phyloP scores from a whole-genome alignment of 2,888 invertebrate species.

The Pandemis cinnamomeana region DNA sequence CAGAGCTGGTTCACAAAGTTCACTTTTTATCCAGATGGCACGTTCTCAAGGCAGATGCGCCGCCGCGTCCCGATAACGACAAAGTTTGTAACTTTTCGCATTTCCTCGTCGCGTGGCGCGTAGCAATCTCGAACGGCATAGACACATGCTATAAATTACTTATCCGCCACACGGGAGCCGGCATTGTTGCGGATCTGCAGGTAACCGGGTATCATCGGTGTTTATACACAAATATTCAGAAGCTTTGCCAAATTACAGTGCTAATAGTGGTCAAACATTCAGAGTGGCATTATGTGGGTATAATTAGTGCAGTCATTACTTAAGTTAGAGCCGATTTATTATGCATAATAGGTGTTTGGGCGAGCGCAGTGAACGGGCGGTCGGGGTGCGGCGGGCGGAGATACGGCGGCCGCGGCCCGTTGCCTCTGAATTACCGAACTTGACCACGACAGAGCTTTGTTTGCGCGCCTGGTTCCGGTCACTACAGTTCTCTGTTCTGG shows the following conservation, averaged over 20 bases:
- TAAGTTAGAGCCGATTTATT: constrained; percentile 70
- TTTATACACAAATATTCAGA: constrained; percentile 24
- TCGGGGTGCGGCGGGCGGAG: constrained; percentile 61
- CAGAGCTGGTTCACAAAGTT: constrained; percentile 62
- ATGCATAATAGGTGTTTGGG: constrained; percentile 74
- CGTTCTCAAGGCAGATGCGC: constrained; percentile 75
- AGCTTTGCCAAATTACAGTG: constrained; percentile 28
- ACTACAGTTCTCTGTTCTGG: constrained; percentile 58
- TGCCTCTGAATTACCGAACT: constrained; percentile 69
- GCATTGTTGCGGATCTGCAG: constrained; percentile 11
- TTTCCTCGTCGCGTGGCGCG: constrained; percentile 61
- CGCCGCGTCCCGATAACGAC: constrained; percentile 71
- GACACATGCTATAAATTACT: constrained; percentile 68
- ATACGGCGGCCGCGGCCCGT: constrained; percentile 62
- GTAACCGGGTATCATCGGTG: constrained; percentile 14
- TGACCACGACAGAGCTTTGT: constrained; percentile 66
- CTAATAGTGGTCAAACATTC: constrained; percentile 29
- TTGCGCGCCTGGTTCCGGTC: constrained; percentile 52
- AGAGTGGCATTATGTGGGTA: constrained; percentile 24
- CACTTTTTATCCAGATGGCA: constrained; percentile 69
- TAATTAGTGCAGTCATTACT: constrained; percentile 55
- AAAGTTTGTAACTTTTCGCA: constrained; percentile 80
- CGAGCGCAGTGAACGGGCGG: constrained; percentile 65
- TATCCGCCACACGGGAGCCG: constrained; percentile 19
- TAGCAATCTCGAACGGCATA: constrained; percentile 54